phyloP scores from a whole-genome alignment of 2,888 invertebrate genomes.

The Ditula angustiorana region DNA sequence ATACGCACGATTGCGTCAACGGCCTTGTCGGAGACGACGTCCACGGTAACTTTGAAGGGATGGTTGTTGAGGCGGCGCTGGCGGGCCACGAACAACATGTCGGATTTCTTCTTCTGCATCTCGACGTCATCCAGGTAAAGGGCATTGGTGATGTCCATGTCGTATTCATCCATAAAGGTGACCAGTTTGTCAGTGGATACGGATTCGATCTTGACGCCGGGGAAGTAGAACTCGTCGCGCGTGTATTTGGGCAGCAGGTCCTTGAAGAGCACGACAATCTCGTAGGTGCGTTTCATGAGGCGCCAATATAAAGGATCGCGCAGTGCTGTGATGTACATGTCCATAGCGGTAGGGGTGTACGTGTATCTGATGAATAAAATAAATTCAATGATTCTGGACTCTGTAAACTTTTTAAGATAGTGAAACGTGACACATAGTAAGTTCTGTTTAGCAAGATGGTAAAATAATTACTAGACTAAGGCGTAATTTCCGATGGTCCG shows the following conservation, averaged over 20 bases:
- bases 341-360: conserved; percentile 86
- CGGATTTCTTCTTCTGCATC: conserved; percentile 77
- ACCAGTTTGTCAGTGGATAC: conserved; percentile 87
- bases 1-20: conserved; percentile 87
- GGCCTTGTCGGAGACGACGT: conserved; percentile 84
- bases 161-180: conserved; percentile 90
- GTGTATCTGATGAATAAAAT: conserved; percentile 64
- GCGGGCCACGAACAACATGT: conserved; percentile 81
- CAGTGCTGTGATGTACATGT: conserved; percentile 87
- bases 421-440: not conserved
- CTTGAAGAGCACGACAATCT: conserved; percentile 86
- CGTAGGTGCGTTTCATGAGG: conserved; percentile 86
- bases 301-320: conserved; percentile 91
- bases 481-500: no score
- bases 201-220: conserved; percentile 87
- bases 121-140: conserved; percentile 80
- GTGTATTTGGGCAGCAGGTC: conserved; percentile 85
- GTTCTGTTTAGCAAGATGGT: no score
- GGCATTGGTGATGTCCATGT: conserved; percentile 88
- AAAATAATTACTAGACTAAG: no score
- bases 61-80: conserved; percentile 88
- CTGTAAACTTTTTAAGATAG: not conserved
- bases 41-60: conserved; percentile 86
- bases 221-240: conserved; percentile 85
- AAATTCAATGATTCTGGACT: not conserved